Percentiles rank a stretch among this genome's conserved stretches.
These are phyloP conservation scores for Phrixothrix hirtus DNA, from an alignment of 2,888 invertebrate genomes.

Conservation along the genomic window DNA sequence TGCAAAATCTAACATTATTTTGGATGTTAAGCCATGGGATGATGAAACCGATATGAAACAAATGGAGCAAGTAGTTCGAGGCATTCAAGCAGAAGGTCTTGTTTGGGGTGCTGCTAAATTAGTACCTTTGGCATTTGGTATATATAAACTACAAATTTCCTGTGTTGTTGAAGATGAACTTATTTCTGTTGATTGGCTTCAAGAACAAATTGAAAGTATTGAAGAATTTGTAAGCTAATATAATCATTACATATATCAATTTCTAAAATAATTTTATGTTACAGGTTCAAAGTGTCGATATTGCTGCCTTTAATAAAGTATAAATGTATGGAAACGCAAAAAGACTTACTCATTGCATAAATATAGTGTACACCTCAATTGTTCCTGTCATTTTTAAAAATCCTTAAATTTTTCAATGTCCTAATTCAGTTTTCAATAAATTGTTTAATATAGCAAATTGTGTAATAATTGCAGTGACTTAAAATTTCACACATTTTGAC, in stretches of 20 bases:
- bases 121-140: conserved; percentile 89
- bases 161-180: conserved; percentile 97
- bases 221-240: conserved; percentile 73
- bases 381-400: too few relatives aligned
- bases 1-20: conserved; percentile 92
- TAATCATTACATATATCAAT: conserved; percentile 6
- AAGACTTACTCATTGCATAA: too few relatives aligned
- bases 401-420: too few relatives aligned
- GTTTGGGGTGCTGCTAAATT: conserved; percentile 93
- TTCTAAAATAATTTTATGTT: conserved; percentile 40
- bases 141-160: conserved; percentile 87
- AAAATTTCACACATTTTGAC: too few relatives aligned
- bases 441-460: too few relatives aligned
- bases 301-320: conserved; percentile 94
- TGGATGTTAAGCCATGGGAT: conserved; percentile 93
- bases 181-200: conserved; percentile 85
- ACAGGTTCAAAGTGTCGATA: conserved; percentile 87
- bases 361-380: too few relatives aligned
- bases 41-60: conserved; percentile 91
- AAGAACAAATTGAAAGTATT: conserved; percentile 80
- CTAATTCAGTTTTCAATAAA: too few relatives aligned
- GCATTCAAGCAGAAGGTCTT: conserved; percentile 80
- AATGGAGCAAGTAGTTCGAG: conserved; percentile 80
- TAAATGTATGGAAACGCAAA: too few relatives aligned
- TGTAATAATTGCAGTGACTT: too few relatives aligned